A percentile compares a stretch with the other conserved stretches of the same genome.
These are phyloP conservation scores for Bagarius yarrelli DNA, from an alignment of 2,113 vertebrate species.

Conservation along the genomic window DNA sequence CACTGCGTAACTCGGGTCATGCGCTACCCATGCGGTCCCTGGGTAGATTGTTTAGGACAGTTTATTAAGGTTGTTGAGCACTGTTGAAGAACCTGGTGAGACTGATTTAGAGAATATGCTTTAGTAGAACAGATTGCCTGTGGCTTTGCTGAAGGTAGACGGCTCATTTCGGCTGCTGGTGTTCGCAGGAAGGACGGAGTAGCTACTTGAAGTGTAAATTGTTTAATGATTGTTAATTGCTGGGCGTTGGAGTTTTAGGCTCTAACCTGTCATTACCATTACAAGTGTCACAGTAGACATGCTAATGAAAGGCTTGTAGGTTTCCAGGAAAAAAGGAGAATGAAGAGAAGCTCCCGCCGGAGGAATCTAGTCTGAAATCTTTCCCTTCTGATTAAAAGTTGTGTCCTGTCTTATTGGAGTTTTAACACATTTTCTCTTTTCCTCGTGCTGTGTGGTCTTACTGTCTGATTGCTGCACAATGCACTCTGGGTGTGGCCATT, in stretches of 20 bases:
- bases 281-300: slow-evolving; percentile 28
- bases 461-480: background rate
- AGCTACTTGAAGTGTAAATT: slow-evolving; percentile 29
- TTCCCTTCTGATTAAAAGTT: slow-evolving; percentile 5
- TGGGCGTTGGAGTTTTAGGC: slow-evolving; percentile 48
- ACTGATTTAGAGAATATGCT: background rate
- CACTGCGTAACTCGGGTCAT: background rate
- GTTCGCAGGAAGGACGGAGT: background rate
- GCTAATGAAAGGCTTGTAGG: slow-evolving; percentile 56
- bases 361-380: slow-evolving; percentile 22
- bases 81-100: background rate
- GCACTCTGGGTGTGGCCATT: background rate
- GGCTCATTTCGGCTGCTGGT: background rate
- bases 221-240: slow-evolving; percentile 55
- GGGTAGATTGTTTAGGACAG: slow-evolving; percentile 8
- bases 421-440: background rate
- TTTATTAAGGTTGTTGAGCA: background rate
- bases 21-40: background rate
- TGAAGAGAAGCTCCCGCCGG: background rate
- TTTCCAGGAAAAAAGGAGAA: slow-evolving; percentile 36
- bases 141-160: background rate
- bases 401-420: background rate
- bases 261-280: slow-evolving; percentile 57
- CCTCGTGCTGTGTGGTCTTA: background rate
- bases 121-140: background rate